phyloP scores from a whole-genome alignment of 2,888 invertebrate genomes.

The Encarsia formosa region DNA sequence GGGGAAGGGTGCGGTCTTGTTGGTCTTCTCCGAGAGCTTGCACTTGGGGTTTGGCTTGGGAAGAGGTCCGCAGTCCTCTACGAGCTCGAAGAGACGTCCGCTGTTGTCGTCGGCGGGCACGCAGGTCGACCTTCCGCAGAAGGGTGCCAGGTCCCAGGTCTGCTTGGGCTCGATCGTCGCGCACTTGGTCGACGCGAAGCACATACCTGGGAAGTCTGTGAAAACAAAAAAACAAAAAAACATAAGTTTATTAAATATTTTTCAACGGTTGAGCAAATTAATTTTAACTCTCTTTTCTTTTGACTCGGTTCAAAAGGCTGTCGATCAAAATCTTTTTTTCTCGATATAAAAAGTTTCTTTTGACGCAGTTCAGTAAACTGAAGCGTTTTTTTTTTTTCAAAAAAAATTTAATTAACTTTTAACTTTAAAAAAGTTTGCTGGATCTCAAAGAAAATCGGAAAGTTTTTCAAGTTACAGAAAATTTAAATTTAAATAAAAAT shows the following conservation, averaged over 20 bases:
- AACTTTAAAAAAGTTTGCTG: too few relatives aligned
- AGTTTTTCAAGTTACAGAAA: too few relatives aligned
- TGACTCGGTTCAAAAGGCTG: too few relatives aligned
- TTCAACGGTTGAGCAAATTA: too few relatives aligned
- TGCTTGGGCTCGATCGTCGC: conserved; percentile 82
- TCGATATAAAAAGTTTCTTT: too few relatives aligned
- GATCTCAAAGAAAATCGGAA: too few relatives aligned
- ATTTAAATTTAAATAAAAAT: too few relatives aligned
- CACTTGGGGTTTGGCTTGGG: conserved; percentile 84
- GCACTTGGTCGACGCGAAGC: conserved; percentile 86
- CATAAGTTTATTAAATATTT: too few relatives aligned
- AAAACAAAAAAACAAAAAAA: not conserved
- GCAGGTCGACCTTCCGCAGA: conserved; percentile 89
- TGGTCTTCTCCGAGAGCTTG: conserved; percentile 83
- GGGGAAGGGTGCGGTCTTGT: conserved; percentile 85
- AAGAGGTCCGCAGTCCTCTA: conserved; percentile 85
- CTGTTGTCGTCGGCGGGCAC: conserved; percentile 73
- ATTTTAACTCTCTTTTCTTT: not conserved
- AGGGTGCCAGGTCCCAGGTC: conserved; percentile 81
- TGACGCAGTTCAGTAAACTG: too few relatives aligned
- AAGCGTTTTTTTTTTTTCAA: too few relatives aligned
- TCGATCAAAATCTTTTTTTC: too few relatives aligned
- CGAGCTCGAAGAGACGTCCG: conserved; percentile 74
- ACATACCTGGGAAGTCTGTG: conserved; percentile 83
- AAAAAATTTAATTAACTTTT: too few relatives aligned